Base-by-base conservation (phyloP, 2,113 vertebrate genomes). In the Crotalus horridus region DNA sequence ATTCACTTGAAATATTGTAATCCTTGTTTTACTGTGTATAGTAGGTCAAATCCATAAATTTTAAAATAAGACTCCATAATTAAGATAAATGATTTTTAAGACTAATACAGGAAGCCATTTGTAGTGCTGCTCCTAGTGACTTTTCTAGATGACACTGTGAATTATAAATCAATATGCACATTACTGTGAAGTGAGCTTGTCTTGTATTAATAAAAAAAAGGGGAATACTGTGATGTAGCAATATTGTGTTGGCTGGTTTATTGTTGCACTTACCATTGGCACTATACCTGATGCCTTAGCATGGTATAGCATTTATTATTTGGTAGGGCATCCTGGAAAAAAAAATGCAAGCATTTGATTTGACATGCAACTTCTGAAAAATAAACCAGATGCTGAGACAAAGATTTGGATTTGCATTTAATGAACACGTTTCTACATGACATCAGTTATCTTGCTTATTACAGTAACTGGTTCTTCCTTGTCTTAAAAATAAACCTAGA, bases 21-120 rank as follows among this genome's bases (percentile, higher is more conserved):
- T 90, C 48, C 29, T 85, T n/a, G 29, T 88, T 93, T 92, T 4
- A 1, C 13, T 55, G 64, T 55, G 64, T 59, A 1, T 15, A 58
- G 55, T 81, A 55, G 56, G 21, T 33, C n/a, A 61, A 1, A 43
- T 55, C 91, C 17, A 51, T 58, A 43, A 89, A 91, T 92, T 93
- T 93, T 12, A 91, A 23, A 0, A 33, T 69, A 90, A 81, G 87
- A 89, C 61, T 61, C 90, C 94, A 91, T 96, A 96, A 96, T 93
- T 93, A 94, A 95, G 93, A 95, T 93, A 54, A 95, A 96, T 95
- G 89, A 39, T 94, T 92, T 88, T 9, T 93, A 94, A 94, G 91
- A 96, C 91, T 64, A 69, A 87, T 85, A 59, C 95, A 95, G 92
- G 90, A 95, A 94, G 93, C 81, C 95, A 21, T 91, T 54, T 93